phyloP scores from a whole-genome alignment of 2,113 vertebrate species.

The Dicentrarchus labrax region DNA sequence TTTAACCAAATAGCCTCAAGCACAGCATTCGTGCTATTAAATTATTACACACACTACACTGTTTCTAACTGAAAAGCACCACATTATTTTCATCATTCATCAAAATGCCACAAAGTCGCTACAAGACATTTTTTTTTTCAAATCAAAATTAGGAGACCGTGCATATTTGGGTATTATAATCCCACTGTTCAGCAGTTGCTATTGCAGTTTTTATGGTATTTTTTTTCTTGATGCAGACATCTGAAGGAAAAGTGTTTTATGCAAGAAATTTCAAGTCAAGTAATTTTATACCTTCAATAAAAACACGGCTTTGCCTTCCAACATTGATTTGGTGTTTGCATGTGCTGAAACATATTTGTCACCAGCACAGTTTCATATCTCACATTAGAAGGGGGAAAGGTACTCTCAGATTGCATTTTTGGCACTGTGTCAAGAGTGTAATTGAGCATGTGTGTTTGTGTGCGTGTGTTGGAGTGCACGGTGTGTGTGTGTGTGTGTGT shows the following conservation, averaged over 20 bases:
- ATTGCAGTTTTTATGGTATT: background rate
- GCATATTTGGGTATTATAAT: slow-evolving; percentile 2
- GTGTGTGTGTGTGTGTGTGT: slow-evolving; percentile 2
- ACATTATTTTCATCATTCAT: slow-evolving; percentile 64
- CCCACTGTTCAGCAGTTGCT: background rate
- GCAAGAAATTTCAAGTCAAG: background rate
- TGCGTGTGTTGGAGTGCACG: slow-evolving; percentile 8
- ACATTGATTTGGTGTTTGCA: slow-evolving; percentile 47
- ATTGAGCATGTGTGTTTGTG: slow-evolving; percentile 64
- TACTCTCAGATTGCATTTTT: slow-evolving; percentile 79
- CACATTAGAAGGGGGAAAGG: slow-evolving; percentile 64
- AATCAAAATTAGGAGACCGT: slow-evolving; percentile 2
- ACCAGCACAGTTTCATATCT: slow-evolving; percentile 48
- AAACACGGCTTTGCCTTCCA: slow-evolving; percentile 31
- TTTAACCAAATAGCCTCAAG: slow-evolving; percentile 74
- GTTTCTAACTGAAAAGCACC: slow-evolving; percentile 55
- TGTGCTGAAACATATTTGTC: slow-evolving; percentile 58
- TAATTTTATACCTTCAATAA: slow-evolving; percentile 17
- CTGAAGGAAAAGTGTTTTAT: slow-evolving; percentile 8
- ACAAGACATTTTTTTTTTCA: background rate
- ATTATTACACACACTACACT: slow-evolving; percentile 58
- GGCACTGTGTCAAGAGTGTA: slow-evolving; percentile 75
- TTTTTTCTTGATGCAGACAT: slow-evolving; percentile 9
- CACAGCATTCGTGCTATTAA: slow-evolving; percentile 55
- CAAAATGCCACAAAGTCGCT: slow-evolving; percentile 47